Evolutionary conservation across 2,113 vertebrate species (phyloP).

Genomic region (Eonycteris spelaea): DNA sequence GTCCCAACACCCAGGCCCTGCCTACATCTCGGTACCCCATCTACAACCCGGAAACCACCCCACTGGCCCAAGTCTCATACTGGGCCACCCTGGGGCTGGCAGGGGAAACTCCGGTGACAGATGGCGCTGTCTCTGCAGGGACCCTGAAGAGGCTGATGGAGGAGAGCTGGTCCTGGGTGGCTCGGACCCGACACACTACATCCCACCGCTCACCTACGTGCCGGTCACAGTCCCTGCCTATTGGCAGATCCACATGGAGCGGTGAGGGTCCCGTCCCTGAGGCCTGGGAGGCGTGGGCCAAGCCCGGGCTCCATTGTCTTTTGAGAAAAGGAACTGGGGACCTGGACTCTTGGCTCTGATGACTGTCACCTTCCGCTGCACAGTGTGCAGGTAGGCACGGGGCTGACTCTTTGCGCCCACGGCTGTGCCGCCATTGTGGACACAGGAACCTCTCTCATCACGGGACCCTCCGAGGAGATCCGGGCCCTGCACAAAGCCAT

Average conservation of each 20-base stretch:
- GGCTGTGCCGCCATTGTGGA: slow-evolving; percentile 91
- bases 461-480: slow-evolving; percentile 85
- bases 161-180: slow-evolving; percentile 91
- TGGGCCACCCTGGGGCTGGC: not conserved
- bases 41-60: not conserved
- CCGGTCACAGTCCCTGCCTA: slow-evolving; percentile 88
- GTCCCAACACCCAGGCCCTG: not conserved
- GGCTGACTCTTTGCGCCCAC: slow-evolving; percentile 85
- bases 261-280: slow-evolving; percentile 76
- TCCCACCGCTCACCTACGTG: slow-evolving; percentile 88
- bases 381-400: slow-evolving; percentile 84
- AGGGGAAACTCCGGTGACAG: too few relatives aligned
- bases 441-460: slow-evolving; percentile 89
- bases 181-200: slow-evolving; percentile 83
- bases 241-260: slow-evolving; percentile 89
- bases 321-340: not conserved
- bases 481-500: slow-evolving; percentile 84
- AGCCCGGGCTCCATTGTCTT: not conserved
- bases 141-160: slow-evolving; percentile 77
- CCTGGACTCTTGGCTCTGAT: not conserved
- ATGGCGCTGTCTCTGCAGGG: slow-evolving; percentile 64
- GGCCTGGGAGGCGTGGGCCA: not conserved
- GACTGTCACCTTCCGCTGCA: too few relatives aligned
- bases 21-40: not conserved
- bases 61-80: not conserved